phyloP scores from a whole-genome alignment of 2,888 invertebrate genomes.

The Melanargia galathea region DNA sequence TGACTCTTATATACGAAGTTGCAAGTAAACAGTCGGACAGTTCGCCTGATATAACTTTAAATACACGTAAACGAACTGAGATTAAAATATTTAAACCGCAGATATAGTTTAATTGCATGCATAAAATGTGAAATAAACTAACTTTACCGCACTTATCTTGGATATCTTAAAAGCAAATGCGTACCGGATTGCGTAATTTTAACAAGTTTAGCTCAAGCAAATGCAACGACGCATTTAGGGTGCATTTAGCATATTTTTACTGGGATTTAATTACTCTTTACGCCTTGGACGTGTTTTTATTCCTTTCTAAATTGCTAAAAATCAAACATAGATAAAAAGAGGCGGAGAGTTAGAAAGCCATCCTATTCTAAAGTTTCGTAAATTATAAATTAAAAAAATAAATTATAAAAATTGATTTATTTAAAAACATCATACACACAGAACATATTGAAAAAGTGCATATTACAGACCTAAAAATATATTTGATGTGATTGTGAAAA shows the following conservation, averaged over 20 bases:
- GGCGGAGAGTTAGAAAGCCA: no score
- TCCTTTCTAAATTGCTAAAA: neutral
- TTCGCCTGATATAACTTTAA: neutral
- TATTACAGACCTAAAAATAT: no score
- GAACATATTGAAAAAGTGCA: no score
- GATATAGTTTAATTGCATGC: slow-evolving; percentile 26
- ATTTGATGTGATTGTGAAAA: no score
- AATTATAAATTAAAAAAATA: no score
- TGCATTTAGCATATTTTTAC: slow-evolving; percentile 35
- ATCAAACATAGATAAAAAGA: no score
- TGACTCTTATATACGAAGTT: no score
- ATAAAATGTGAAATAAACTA: slow-evolving; percentile 26
- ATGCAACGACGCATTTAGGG: slow-evolving; percentile 31
- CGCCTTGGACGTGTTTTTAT: neutral
- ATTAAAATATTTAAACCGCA: slow-evolving; percentile 14
- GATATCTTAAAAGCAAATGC: slow-evolving; percentile 26
- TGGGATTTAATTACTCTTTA: slow-evolving; percentile 5
- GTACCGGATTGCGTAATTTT: slow-evolving; percentile 30
- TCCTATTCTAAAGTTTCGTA: no score
- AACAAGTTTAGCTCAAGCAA: slow-evolving; percentile 27
- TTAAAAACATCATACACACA: no score
- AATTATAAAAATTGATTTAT: no score
- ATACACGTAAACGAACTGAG: neutral
- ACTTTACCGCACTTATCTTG: slow-evolving; percentile 22
- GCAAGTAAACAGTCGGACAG: no score